Conservation (phyloP, 2,113 vertebrate genomes). For the Melanerpes formicivorus region DNA sequence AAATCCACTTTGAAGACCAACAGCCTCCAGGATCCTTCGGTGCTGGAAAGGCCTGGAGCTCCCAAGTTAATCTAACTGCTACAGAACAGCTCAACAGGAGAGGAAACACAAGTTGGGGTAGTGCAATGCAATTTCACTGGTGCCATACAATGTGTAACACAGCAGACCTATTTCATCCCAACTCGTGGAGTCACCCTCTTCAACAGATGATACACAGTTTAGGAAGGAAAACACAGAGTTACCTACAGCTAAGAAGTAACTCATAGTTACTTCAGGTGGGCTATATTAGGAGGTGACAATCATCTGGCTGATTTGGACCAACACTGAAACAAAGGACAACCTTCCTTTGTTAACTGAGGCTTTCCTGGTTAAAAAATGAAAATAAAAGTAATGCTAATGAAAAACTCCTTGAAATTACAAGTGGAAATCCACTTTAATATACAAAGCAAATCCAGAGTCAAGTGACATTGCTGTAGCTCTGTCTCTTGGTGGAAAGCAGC, state of each 20-base stretch:
- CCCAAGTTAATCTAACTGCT: fast-evolving
- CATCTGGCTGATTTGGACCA: neutral
- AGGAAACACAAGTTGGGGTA: fast-evolving
- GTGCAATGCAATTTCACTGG: neutral
- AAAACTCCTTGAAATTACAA: neutral
- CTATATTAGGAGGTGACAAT: neutral
- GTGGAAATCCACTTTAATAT: neutral
- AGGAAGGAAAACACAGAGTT: neutral
- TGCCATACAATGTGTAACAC: neutral
- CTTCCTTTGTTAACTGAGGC: neutral
- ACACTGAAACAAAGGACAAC: neutral
- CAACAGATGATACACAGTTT: neutral
- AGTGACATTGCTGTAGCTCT: fast-evolving
- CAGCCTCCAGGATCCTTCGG: neutral
- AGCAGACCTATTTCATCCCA: neutral
- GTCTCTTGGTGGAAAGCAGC: neutral
- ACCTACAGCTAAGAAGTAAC: neutral
- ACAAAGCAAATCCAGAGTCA: neutral
- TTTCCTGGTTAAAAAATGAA: neutral
- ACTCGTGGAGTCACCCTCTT: fast-evolving
- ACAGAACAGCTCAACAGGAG: too few species aligned
- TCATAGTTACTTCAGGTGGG: neutral
- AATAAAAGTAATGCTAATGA: neutral
- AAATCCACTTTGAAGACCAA: neutral
- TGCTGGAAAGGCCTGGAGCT: neutral